Evolutionary conservation across 2,797 vertebrate genomes (phyloP), one percentile per base, ranked within the genome.

Genomic region (Uromys caudimaculatus): DNA sequence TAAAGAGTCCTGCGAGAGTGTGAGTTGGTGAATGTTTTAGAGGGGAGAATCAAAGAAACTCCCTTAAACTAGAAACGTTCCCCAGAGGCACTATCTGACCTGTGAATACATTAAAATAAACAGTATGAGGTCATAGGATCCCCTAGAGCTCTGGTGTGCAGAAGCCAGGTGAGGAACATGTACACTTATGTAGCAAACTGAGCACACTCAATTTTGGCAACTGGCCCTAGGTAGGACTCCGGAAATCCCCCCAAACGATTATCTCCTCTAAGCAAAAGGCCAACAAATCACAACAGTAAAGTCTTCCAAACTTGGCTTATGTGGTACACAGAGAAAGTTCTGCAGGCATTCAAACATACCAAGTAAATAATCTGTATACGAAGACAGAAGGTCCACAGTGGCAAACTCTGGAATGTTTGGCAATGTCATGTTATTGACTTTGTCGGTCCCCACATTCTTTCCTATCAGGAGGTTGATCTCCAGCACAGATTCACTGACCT

Each of bases 401-500:
- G 97, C 98, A 98, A 98, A 99, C 94, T 98, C 97, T 35, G 98
- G 98, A 27, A 99, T 97, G 76, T 97, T 93, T 62, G 96, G 84
- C 77, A 97, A 96, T 0, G 90, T 47, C 44, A 4, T 14, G 0
- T 97, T 91, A 23, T 95, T 96, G 47, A 98, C 88, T 58, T 90
- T 69, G 27, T 97, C 92, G 5, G 89, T 96, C 96, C 97, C 97
- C 89, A 98, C 58, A 60, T 62, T 96, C 83, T 95, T 97, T 94
- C 98, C 98, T 85, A 97, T 98, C 97, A 99, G 96, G 9, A 98
- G 92, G 81, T 98, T 98, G 97, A 96, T 94, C 77, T 97, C 98
- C 91, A 98, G 88, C 38, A 96, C 95, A 89, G 98, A 98, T 97
- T 98, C 96, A 93, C 97, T 98, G 95, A 98, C 98, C 99, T 99